Evolutionary conservation across 2,797 vertebrate species (phyloP).

Genomic region (Aeoliscus strigatus): DNA sequence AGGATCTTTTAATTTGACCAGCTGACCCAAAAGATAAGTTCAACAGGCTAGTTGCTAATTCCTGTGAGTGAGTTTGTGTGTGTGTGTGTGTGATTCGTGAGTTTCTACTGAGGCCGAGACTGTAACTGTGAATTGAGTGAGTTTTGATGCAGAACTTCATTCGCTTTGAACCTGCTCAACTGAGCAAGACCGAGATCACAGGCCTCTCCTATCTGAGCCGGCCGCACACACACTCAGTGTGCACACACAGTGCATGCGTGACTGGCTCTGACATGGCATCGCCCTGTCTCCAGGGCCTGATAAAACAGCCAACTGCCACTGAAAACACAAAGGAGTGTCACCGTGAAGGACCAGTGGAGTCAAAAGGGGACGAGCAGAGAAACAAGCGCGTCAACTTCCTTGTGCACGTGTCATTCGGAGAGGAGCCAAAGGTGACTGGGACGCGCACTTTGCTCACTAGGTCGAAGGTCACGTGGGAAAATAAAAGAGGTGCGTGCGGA

Average conservation of each 20-base stretch:
- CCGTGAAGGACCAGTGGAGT: neutral
- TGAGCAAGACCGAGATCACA: constrained; percentile 43
- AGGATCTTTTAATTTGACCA: too few species aligned
- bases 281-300: constrained; percentile 30
- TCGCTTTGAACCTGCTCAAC: constrained; percentile 50
- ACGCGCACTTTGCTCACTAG: constrained; percentile 30
- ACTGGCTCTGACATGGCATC: constrained; percentile 44
- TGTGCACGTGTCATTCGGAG: too few species aligned
- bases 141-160: constrained; percentile 17
- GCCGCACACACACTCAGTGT: constrained; percentile 8
- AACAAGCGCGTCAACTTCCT: neutral
- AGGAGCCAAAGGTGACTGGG: neutral
- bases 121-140: too few species aligned
- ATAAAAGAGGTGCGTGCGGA: too few species aligned
- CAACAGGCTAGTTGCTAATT: too few species aligned
- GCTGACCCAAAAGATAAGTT: too few species aligned
- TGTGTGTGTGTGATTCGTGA: too few species aligned
- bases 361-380: too few species aligned
- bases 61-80: too few species aligned
- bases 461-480: constrained; percentile 28
- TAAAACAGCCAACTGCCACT: constrained; percentile 45
- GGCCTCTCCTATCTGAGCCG: constrained; percentile 3
- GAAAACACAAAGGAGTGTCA: constrained; percentile 6
- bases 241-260: constrained; percentile 29
- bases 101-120: too few species aligned